These are phyloP conservation scores for Phrynocephalus vlangalii DNA, from an alignment of 2,797 vertebrate species.

Conservation along the genomic window DNA sequence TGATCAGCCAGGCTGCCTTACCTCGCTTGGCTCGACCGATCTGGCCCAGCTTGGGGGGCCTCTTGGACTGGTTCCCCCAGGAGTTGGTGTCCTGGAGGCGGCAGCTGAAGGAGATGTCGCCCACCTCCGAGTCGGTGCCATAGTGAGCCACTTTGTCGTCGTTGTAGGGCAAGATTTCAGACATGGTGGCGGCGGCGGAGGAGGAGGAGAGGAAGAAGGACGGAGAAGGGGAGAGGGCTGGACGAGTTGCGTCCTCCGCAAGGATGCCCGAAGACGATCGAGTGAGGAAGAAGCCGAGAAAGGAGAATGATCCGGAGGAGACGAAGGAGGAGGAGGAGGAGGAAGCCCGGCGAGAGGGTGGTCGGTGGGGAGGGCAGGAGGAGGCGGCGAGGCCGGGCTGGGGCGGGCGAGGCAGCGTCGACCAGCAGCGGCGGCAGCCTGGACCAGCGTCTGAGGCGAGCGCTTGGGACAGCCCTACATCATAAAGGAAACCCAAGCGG, in stretches of 20 bases:
- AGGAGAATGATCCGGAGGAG: not conserved
- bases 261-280: too few relatives aligned
- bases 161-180: slow-evolving; percentile 95
- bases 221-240: too few relatives aligned
- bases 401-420: not conserved
- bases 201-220: slow-evolving; percentile 62
- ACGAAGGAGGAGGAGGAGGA: slow-evolving; percentile 25
- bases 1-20: slow-evolving; percentile 69
- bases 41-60: slow-evolving; percentile 97
- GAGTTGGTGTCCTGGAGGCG: slow-evolving; percentile 97
- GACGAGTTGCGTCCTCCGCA: not conserved
- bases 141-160: slow-evolving; percentile 98
- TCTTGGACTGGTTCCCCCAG: slow-evolving; percentile 93
- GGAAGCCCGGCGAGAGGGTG: not conserved
- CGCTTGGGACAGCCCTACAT: slow-evolving; percentile 90
- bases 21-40: slow-evolving; percentile 97
- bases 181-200: slow-evolving; percentile 85
- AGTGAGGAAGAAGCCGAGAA: too few relatives aligned
- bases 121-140: slow-evolving; percentile 92
- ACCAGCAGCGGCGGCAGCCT: slow-evolving; percentile 22
- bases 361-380: not conserved
- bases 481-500: slow-evolving; percentile 95
- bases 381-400: slow-evolving; percentile 21
- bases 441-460: slow-evolving; percentile 80
- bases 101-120: slow-evolving; percentile 97